Evolutionary conservation across 2,797 vertebrate species (phyloP).

Genomic region (Chelon labrosus): DNA sequence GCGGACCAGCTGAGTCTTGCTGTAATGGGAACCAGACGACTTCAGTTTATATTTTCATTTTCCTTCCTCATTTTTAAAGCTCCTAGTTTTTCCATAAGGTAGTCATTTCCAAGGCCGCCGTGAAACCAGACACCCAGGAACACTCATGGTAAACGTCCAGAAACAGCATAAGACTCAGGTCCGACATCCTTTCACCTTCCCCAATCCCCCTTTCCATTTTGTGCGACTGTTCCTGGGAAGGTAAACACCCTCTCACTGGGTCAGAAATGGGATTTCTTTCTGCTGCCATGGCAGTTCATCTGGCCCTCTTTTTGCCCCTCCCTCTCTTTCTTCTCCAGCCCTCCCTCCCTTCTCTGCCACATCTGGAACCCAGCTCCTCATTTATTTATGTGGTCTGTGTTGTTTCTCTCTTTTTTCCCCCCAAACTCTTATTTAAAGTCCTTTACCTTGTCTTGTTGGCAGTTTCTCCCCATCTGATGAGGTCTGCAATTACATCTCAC

Average conservation of each 20-base stretch:
- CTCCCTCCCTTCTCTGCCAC: constrained; percentile 70
- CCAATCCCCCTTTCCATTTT: constrained; percentile 50
- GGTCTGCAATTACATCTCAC: constrained; percentile 84
- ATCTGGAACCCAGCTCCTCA: constrained; percentile 87
- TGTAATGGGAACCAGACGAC: constrained; percentile 73
- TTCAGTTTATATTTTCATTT: constrained; percentile 59
- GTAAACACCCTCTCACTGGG: constrained; percentile 71
- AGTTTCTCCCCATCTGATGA: constrained; percentile 80
- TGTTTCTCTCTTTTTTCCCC: constrained; percentile 51
- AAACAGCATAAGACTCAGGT: constrained; percentile 72
- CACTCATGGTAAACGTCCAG: constrained; percentile 75
- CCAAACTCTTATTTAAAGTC: constrained; percentile 68
- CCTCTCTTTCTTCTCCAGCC: constrained; percentile 57
- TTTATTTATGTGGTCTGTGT: constrained; percentile 85
- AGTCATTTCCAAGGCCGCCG: constrained; percentile 69
- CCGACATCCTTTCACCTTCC: constrained; percentile 76
- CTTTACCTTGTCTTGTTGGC: constrained; percentile 82
- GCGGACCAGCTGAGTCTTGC: constrained; percentile 48
- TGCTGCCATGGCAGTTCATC: constrained; percentile 75
- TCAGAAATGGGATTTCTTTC: constrained; percentile 71
- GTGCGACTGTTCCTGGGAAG: constrained; percentile 68
- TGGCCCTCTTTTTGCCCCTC: constrained; percentile 54
- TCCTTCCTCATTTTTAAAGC: constrained; percentile 71
- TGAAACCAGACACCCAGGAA: constrained; percentile 81
- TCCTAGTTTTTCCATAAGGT: constrained; percentile 75